Evolutionary conservation across 1,140 invertebrate genomes (phyloP), one percentile per base, ranked within the genome.

Genomic region (Stegodyphus mimosarum): DNA sequence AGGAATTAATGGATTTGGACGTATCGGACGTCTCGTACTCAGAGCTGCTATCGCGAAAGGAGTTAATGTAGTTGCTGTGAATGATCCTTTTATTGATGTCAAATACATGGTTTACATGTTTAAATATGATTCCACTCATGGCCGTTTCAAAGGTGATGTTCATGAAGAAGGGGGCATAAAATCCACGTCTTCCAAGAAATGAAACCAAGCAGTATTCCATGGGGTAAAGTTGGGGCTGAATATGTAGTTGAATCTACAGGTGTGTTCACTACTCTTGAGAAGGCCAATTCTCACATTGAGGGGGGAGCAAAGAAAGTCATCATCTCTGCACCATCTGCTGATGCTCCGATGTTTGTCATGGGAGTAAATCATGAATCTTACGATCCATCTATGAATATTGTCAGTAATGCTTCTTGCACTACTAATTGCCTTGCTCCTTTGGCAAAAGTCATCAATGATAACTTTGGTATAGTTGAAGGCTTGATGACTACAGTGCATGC

Each of bases 401-500:
- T 99, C 17, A 98, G 96, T 86, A 99, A 99, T 90, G 98, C 98
- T 72, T 99, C 97, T 10, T 99, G 98, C 93, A 99, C 98, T 67
- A 99, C 99, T 89, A 99, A 99, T 92, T 99, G 98, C 90, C 92
- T 99, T 84, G 99, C 99, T 88, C 99, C 99, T 53, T 92, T 99
- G 48, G 98, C 97, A 87, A 99, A 99, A 90, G 97, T 99, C 72
- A 94, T 99, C 89, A 91, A 95, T 88, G 97, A 99, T 89, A 97
- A 98, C 89, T 99, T 98, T 90, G 95, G 95, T 89, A 99, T 99
- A 90, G 92, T 96, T 86, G 97, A 99, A 90, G 98, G 97, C 90
- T 92, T 99, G 48, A 99, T 99, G 98, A 99, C 98, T 67, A 99
- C 99, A 73, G 95, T 99, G 5, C 99, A 99, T 90, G 97, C 98